Conservation (phyloP, 2,113 vertebrate genomes). For the Nestor notabilis region DNA sequence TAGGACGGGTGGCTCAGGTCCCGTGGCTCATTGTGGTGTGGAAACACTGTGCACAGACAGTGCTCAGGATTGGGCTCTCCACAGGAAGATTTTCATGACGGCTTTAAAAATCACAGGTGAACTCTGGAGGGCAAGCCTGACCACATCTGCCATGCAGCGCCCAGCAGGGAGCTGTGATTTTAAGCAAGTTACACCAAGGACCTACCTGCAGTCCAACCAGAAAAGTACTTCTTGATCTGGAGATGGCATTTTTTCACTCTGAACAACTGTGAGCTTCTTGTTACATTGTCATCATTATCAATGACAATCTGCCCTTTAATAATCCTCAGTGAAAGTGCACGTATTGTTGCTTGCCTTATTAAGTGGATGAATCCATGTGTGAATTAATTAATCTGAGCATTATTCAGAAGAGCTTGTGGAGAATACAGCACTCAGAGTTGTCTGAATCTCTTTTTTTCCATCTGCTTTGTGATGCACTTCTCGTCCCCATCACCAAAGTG, state of each 20-base stretch:
- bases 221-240: neutral
- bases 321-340: neutral
- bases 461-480: neutral
- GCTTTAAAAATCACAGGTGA: neutral
- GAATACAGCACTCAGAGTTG: neutral
- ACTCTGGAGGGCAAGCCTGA: neutral
- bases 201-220: neutral
- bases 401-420: neutral
- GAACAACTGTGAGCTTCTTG: neutral
- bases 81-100: neutral
- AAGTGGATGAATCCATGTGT: neutral
- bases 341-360: neutral
- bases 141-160: neutral
- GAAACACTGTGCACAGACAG: fast-evolving
- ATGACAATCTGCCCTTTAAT: neutral
- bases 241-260: neutral
- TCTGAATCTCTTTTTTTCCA: neutral
- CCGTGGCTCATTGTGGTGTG: fast-evolving
- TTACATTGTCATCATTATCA: neutral
- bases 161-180: neutral
- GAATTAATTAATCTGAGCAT: neutral
- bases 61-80: fast-evolving
- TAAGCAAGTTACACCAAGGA: neutral
- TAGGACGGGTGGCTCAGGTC: neutral
- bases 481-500: fast-evolving